Conservation (phyloP, 2,888 invertebrate species). For the Stratiomys singularior region DNA sequence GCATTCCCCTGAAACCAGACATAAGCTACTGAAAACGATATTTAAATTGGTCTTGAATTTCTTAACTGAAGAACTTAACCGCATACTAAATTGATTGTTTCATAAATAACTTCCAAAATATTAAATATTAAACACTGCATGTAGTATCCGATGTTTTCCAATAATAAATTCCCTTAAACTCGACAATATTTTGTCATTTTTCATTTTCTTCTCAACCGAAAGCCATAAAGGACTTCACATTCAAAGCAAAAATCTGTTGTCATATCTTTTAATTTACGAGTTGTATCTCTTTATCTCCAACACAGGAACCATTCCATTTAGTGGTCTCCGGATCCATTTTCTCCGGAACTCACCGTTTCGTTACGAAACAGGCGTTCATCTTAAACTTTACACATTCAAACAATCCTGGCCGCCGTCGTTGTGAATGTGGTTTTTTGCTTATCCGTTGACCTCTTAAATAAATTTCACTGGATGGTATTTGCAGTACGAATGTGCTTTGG, state of each 20-base stretch:
- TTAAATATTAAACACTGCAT: too few relatives aligned
- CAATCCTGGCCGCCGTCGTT: too few relatives aligned
- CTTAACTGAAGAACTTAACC: too few relatives aligned
- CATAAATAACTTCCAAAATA: too few relatives aligned
- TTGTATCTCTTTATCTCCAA: conserved; percentile 27
- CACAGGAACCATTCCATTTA: conserved; percentile 9
- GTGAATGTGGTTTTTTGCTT: conserved; percentile 5
- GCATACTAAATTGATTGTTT: too few relatives aligned
- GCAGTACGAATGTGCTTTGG: not conserved
- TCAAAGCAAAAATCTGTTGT: conserved; percentile 9
- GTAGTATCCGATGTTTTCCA: not conserved
- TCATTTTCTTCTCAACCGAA: not conserved
- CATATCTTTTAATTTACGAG: conserved; percentile 36
- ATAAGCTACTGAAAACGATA: too few relatives aligned
- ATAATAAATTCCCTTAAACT: not conserved
- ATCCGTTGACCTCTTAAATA: conserved; percentile 20
- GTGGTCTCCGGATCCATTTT: not conserved
- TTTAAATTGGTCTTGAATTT: too few relatives aligned
- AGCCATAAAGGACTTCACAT: not conserved
- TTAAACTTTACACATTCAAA: not conserved
- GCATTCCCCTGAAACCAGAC: too few relatives aligned
- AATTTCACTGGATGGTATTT: conserved; percentile 25
- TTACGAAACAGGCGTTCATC: conserved; percentile 29
- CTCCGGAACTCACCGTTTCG: not conserved
- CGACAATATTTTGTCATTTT: conserved; percentile 4